phyloP scores from a whole-genome alignment of 2,797 vertebrate genomes.

The Onychomys torridus region DNA sequence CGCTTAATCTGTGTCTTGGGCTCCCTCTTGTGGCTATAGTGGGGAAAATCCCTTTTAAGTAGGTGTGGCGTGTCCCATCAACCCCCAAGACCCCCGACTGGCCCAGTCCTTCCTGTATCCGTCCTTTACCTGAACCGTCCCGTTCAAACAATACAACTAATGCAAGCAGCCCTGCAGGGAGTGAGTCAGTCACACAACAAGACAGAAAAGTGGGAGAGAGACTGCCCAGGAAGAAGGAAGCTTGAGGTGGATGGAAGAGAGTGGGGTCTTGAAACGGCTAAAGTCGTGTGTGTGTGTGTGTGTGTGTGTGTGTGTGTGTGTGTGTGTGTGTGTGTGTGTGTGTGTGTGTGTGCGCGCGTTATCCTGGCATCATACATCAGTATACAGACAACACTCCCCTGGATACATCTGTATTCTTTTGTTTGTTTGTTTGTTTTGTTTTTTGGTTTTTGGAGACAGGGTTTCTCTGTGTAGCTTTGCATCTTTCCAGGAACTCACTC shows the following conservation, averaged over 20 bases:
- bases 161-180: not conserved
- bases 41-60: not conserved
- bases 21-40: conserved; percentile 1
- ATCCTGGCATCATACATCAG: not conserved
- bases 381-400: not conserved
- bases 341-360: not conserved
- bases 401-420: not conserved
- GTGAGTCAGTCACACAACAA: not conserved
- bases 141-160: not conserved
- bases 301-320: not conserved
- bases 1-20: not conserved
- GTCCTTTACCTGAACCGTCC: too few relatives aligned
- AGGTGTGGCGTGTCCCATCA: not conserved
- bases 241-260: not conserved
- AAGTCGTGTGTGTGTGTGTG: not conserved
- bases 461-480: too few relatives aligned
- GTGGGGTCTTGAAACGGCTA: not conserved
- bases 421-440: too few relatives aligned
- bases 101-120: not conserved
- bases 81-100: accelerated
- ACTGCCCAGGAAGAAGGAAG: not conserved
- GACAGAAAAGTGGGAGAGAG: not conserved
- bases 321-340: not conserved
- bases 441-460: too few relatives aligned
- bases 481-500: too few relatives aligned